A percentile compares a stretch with the other conserved stretches of the same genome.
These are phyloP conservation scores for Syrmaticus mikado DNA, from an alignment of 2,113 vertebrate species.

Conservation along the genomic window DNA sequence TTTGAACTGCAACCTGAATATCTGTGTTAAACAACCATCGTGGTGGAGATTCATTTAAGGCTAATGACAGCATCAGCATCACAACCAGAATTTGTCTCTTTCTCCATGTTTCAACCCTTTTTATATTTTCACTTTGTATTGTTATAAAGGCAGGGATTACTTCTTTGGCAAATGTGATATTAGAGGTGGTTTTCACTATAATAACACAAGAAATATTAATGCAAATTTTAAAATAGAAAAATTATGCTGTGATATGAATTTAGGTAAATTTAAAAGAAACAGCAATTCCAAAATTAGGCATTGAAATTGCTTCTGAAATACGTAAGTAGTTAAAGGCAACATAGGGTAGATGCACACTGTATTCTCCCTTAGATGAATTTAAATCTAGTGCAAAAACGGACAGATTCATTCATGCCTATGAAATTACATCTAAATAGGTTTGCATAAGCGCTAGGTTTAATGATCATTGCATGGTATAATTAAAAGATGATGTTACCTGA, in stretches of 20 bases:
- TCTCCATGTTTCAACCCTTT: neutral
- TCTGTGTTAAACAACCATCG: neutral
- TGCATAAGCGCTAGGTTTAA: constrained; percentile 67
- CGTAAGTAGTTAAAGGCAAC: constrained; percentile 39
- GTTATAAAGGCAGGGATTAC: neutral
- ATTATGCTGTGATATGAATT: constrained; percentile 21
- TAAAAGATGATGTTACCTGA: constrained; percentile 77
- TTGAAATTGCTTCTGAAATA: constrained; percentile 3
- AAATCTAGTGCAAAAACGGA: constrained; percentile 27
- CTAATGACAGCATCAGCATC: neutral
- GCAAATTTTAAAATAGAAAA: constrained; percentile 16
- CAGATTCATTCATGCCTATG: neutral
- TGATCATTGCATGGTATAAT: constrained; percentile 63
- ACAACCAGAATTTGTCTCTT: neutral
- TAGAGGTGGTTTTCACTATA: neutral
- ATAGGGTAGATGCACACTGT: neutral
- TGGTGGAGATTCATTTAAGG: neutral
- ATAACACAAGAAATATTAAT: neutral
- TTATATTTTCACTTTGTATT: neutral
- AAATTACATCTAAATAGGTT: constrained; percentile 44
- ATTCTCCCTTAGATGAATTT: neutral
- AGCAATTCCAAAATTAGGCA: neutral
- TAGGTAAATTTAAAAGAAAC: constrained; percentile 26
- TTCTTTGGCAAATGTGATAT: neutral
- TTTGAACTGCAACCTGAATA: neutral